Evolutionary conservation across 2,888 invertebrate species (phyloP), one percentile per base, ranked within the genome.

Genomic region (Vesta saturnalis): DNA sequence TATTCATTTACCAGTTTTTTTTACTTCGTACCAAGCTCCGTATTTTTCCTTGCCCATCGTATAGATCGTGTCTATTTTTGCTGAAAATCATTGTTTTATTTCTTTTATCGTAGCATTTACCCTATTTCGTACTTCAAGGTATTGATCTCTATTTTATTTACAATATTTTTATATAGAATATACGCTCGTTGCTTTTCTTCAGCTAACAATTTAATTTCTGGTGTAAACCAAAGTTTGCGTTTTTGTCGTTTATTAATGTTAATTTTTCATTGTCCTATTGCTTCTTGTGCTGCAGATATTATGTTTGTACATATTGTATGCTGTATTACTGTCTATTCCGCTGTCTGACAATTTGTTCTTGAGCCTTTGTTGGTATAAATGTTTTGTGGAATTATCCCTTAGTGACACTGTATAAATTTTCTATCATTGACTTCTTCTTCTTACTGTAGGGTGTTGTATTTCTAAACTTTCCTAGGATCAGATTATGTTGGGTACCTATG

Each of bases 401-500:
- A 30, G 10, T 30, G 30, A 30, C 30, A 6, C 30, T 16, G 1
- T 19, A 58, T n/a, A 6, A 19, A 43, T 57, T 58, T 57, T 39
- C 59, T 39, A 22, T 63, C 67, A 46, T 58, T 15, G 35, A 18
- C 10, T 46, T 5, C 35, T 59, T 49, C 21, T 6, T 67, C 16
- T 14, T 55, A 55, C 22, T 21, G 14, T 16, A 52, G 0, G 62
- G 69, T 4, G n/a, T 39, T 21, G 61, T 30, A 18, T 55, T 69
- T 21, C 15, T 60, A 8, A 69, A n/a, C 67, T 67, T 69, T 14
- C 66, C 35, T 15, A 67, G 23, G 5, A 67, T 43, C 0, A 69
- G 49, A 21, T 62, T 65, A 57, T 69, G 69, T 18, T 69, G 55
- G 16, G 66, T 55, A 47, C 56, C 69, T 35, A 60, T 23, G 35